These are phyloP conservation scores for Lates japonicus DNA, from an alignment of 2,797 vertebrate species.

Conservation along the genomic window DNA sequence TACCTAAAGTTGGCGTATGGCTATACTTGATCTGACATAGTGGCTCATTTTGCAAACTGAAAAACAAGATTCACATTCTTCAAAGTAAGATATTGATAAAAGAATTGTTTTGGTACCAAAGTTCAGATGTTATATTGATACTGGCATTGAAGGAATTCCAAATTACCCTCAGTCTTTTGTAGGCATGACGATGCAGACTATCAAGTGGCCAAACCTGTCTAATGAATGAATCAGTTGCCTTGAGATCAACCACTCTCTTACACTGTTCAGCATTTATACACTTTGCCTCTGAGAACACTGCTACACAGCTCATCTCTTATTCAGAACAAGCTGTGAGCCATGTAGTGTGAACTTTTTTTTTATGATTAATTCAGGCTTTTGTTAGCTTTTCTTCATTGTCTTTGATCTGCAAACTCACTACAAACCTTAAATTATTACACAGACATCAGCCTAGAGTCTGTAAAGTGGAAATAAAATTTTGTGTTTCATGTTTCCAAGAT, in stretches of 20 bases:
- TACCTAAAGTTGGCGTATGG: no score
- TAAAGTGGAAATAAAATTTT: not conserved
- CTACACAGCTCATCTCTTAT: not conserved
- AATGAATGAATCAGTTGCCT: not conserved
- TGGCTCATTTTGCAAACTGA: no score
- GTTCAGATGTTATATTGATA: not conserved
- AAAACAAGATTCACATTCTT: no score
- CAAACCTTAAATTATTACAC: constrained; percentile 7
- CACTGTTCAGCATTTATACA: not conserved
- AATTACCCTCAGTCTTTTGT: no score
- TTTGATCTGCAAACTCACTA: constrained; percentile 20
- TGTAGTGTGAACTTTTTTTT: not conserved
- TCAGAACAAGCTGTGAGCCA: constrained; percentile 1
- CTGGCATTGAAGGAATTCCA: no score
- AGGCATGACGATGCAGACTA: no score
- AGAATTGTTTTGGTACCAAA: not conserved
- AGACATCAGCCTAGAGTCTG: not conserved
- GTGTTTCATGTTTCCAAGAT: not conserved
- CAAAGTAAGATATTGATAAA: not conserved
- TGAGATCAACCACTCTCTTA: not conserved
- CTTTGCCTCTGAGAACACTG: not conserved
- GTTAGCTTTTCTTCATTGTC: not conserved
- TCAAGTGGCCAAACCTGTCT: not conserved
- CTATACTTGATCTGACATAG: no score
- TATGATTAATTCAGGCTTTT: constrained; percentile 29